Base-by-base conservation (phyloP, 2,113 vertebrate species). In the Cyprinodon brontotheroides region DNA sequence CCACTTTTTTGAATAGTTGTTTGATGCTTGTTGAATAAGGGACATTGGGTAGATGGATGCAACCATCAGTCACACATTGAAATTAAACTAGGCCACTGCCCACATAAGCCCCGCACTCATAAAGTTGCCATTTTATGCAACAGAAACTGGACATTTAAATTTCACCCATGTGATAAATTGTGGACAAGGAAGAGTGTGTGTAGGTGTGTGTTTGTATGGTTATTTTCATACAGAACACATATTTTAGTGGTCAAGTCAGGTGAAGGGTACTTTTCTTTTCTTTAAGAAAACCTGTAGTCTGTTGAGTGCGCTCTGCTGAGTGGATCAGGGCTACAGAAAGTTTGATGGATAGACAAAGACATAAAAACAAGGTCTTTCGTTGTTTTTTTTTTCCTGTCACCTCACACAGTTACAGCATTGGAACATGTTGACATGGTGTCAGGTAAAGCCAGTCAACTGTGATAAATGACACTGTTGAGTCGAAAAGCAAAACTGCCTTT, bases 61-160 rank as follows among this genome's bases (percentile, higher is more conserved):
- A 71, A 82, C 88, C 82, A 88, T 93, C 92, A 92, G 86, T 93
- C 91, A 91, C 87, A 85, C 85, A 40, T 78, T 79, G 70, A 87
- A 73, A 78, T 89, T 87, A 81, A 90, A 89, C 80, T 84, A 90
- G 88, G 84, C 89, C 91, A 86, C 80, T 88, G 87, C 85, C 82
- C 80, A 85, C 72, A 83, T 83, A 83, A 76, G 84, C 74, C 79
- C 63, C 62, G 79, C 91, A 86, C 90, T 90, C 84, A 86, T 94
- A 9, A 13, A 82, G 89, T 85, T 87, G 75, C 75, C 64, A 61
- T 82, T 79, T 83, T 70, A 79, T 64, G 64, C 72, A 82, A 82
- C 70, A 77, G n/a, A 63, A 72, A 64, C 67, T 39, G 66, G 60
- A 84, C 64, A 86, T 65, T 66, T 60, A 47, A 89, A 87, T 84